Evolutionary conservation across 2,888 invertebrate genomes (phyloP), one percentile per base, ranked within the genome.

Genomic region (Psylliodes chrysocephalus): DNA sequence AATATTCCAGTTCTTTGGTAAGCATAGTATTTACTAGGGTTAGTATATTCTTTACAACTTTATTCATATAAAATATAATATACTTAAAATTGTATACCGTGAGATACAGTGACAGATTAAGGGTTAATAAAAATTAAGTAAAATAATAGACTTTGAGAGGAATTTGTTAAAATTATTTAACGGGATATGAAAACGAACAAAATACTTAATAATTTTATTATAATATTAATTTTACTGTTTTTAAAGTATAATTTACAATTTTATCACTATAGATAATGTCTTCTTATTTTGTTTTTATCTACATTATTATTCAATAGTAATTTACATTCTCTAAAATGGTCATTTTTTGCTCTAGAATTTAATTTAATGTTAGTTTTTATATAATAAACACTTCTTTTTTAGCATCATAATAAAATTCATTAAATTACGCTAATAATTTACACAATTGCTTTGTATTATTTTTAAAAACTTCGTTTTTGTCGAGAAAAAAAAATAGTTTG

Each of bases 271-370:
- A 51, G 44, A 60, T 52, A 61, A 54, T 64, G 55, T 61, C 49
- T 64, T 63, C 55, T 42, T 64, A 52, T n/a, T n/a, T n/a, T n/a
- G 15, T 54, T 65, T 54, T 65, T 70, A 71, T 71, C 71, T 70
- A 72, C 70, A 71, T 66, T 60, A 65, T 60, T 66, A 53, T 66
- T 55, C 17, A 44, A 17, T 66, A 66, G 60, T 71, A 70, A 63
- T 69, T 72, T 72, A 72, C 70, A 71, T 64, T 67, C 66, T 60
- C 71, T 73, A 71, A 67, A 71, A 72, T 75, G 74, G 74, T 75
- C 74, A 74, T 72, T 72, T n/a, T 71, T 62, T 57, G 30, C 67
- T 67, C 66, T 67, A 60, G 33, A 66, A 66, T 44, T 64, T 49
- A 61, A 60, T 60, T 46, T 61, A 63, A 66, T 66, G 60, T 64